phyloP scores from a whole-genome alignment of 2,113 vertebrate genomes.

The Paedocypris sp. region DNA sequence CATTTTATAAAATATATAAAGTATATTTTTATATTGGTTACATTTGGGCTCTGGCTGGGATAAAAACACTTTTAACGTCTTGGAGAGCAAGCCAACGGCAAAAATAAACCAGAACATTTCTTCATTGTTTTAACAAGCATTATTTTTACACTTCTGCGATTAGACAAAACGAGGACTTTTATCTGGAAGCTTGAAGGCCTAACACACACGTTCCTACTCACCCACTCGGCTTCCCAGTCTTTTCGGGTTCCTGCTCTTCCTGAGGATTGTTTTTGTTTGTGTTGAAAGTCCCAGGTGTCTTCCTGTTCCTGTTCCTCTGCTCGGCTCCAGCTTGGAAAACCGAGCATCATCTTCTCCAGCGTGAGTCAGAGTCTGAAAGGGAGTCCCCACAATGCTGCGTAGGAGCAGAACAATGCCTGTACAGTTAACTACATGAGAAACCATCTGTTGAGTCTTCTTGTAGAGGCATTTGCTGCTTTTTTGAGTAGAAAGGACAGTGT shows the following conservation, averaged over 20 bases:
- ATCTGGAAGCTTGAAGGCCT: background rate
- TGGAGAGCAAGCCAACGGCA: too few species aligned
- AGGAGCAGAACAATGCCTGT: conserved; percentile 2
- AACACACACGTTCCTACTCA: conserved; percentile 3
- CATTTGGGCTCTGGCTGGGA: too few species aligned
- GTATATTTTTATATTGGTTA: too few species aligned
- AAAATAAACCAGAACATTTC: too few species aligned
- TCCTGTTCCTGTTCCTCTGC: conserved; percentile 38
- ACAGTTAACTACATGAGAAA: background rate
- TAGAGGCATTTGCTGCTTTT: too few species aligned
- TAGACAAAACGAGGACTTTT: too few species aligned
- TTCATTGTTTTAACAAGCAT: too few species aligned
- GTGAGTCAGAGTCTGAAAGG: background rate
- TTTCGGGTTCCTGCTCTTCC: conserved; percentile 26
- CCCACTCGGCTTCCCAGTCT: background rate
- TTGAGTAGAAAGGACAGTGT: too few species aligned
- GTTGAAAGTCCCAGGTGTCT: conserved; percentile 33
- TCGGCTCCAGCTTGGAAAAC: conserved; percentile 31
- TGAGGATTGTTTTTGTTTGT: conserved; percentile 27
- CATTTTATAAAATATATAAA: too few species aligned
- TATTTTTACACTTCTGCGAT: too few species aligned
- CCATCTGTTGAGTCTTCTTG: too few species aligned
- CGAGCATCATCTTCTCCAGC: conserved; percentile 9
- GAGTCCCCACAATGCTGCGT: conserved; percentile 10
- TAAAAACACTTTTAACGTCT: too few species aligned